Conservation (phyloP, 2,113 vertebrate genomes). For the Eurystomus gularis region DNA sequence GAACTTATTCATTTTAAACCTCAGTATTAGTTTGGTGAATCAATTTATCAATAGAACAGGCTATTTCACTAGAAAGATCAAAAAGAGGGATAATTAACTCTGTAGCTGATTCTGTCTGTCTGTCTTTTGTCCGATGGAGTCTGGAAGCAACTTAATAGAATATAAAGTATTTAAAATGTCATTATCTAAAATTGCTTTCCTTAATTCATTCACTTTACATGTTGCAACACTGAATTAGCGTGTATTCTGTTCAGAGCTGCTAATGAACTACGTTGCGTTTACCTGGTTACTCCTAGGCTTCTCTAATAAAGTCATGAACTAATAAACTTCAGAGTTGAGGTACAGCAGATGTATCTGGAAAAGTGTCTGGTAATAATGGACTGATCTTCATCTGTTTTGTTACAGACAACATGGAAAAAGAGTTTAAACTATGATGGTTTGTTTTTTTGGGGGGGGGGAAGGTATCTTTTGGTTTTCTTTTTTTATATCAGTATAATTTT, state of each 20-base stretch:
- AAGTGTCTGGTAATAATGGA: conserved; percentile 52
- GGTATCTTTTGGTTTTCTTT: not conserved
- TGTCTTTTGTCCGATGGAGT: conserved; percentile 48
- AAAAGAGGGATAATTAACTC: conserved; percentile 63
- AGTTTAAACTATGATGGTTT: not conserved
- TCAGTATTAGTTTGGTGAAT: conserved; percentile 17
- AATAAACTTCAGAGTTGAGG: conserved; percentile 54
- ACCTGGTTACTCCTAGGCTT: conserved; percentile 43
- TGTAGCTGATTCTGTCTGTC: conserved; percentile 44
- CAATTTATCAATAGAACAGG: conserved; percentile 34
- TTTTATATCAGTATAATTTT: not conserved
- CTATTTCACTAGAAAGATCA: conserved; percentile 49
- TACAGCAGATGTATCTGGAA: conserved; percentile 52
- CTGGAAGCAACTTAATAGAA: conserved; percentile 60
- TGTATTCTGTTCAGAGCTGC: conserved; percentile 48
- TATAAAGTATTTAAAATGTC: conserved; percentile 54
- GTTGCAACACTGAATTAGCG: conserved; percentile 36
- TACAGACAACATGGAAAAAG: not conserved
- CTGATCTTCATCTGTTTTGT: conserved; percentile 4
- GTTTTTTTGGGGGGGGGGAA: not conserved
- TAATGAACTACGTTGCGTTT: conserved; percentile 57
- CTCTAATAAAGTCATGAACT: conserved; percentile 44
- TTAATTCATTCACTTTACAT: conserved; percentile 64
- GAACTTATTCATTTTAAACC: not conserved
- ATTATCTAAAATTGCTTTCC: conserved; percentile 61